Evolutionary conservation across 2,888 invertebrate genomes (phyloP).

Genomic region (Megalurothrips usitatus): DNA sequence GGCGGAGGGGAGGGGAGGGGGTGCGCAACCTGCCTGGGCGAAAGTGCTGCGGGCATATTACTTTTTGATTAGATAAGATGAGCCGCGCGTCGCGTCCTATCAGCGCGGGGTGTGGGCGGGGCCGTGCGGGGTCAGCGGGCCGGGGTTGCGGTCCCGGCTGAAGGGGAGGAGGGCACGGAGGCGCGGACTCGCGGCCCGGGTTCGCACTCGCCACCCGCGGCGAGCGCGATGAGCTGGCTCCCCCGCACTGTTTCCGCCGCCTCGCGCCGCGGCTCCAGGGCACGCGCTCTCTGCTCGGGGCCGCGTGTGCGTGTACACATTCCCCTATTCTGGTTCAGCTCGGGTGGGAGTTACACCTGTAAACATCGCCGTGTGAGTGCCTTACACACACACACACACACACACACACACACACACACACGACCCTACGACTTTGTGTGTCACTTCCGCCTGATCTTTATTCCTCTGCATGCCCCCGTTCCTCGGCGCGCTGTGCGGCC

Average conservation of each 20-base stretch:
- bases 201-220: too few species aligned
- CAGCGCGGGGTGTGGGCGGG: neutral
- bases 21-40: neutral
- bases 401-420: too few species aligned
- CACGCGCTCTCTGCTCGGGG: neutral
- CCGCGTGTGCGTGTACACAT: too few species aligned
- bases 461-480: neutral
- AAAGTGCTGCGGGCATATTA: conserved; percentile 13
- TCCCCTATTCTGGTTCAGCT: too few species aligned
- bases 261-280: too few species aligned
- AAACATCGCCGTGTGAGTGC: too few species aligned
- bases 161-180: neutral
- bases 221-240: too few species aligned
- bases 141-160: neutral
- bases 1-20: neutral
- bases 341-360: too few species aligned
- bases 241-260: too few species aligned
- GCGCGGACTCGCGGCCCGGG: too few species aligned
- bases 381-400: too few species aligned
- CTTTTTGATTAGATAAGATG: conserved; percentile 20
- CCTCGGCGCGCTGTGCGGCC: neutral
- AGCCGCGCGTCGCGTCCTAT: neutral
- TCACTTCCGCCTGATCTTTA: neutral
- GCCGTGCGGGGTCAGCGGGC: neutral
- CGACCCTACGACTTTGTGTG: neutral